Evolutionary conservation across 2,888 invertebrate species (phyloP).

Genomic region (Drosophila setosimentum): DNA sequence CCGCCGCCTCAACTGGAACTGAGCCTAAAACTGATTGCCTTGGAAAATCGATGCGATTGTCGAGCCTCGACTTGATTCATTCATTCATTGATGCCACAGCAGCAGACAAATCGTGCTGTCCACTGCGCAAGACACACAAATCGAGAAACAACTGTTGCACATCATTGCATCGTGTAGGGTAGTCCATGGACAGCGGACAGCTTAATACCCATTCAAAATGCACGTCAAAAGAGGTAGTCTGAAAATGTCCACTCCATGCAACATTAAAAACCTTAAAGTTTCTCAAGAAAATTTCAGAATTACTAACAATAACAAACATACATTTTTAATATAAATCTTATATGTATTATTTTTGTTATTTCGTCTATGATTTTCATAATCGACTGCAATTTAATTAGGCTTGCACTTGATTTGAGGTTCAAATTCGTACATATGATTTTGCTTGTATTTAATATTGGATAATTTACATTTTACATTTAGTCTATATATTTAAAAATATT

Average conservation of each 20-base stretch:
- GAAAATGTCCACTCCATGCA: neutral
- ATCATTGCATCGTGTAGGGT: slow-evolving; percentile 29
- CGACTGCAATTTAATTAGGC: neutral
- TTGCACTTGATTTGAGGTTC: neutral
- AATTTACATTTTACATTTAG: neutral
- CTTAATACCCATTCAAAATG: neutral
- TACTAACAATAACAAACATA: neutral
- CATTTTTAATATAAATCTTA: neutral
- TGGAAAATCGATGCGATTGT: slow-evolving; percentile 70
- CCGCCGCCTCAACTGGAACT: slow-evolving; percentile 56
- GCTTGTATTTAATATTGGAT: neutral
- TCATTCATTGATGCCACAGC: slow-evolving; percentile 61
- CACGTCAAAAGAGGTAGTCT: neutral
- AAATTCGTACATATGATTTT: neutral
- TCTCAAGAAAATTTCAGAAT: neutral
- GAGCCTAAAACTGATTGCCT: slow-evolving; percentile 23
- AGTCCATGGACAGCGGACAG: slow-evolving; percentile 6
- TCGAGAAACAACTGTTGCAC: slow-evolving; percentile 78
- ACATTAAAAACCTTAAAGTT: neutral
- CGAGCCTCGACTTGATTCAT: slow-evolving; percentile 29
- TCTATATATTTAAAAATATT: neutral
- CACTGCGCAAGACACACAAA: slow-evolving; percentile 80
- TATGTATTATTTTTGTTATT: too few species aligned
- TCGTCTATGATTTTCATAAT: too few species aligned
- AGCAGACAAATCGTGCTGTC: slow-evolving; percentile 1